These are phyloP conservation scores for Phymastichus coffea DNA, from an alignment of 1,140 invertebrate species.

Conservation along the genomic window DNA sequence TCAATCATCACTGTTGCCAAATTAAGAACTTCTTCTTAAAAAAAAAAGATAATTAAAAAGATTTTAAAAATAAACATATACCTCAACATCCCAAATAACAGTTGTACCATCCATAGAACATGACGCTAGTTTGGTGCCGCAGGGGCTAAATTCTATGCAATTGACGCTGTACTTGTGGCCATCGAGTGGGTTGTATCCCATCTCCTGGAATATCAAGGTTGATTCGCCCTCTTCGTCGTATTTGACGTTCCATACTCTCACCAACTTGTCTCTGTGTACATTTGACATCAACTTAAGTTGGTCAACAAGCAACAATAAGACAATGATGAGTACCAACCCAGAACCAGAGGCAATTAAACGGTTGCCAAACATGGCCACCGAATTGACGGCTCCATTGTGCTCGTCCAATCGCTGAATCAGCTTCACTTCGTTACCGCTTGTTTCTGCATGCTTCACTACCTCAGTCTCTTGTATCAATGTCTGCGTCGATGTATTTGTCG, in stretches of 20 bases:
- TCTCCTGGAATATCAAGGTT: constrained; percentile 48
- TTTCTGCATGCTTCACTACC: constrained; percentile 51
- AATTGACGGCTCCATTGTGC: constrained; percentile 60
- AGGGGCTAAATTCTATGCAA: constrained; percentile 66
- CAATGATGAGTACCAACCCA: constrained; percentile 51
- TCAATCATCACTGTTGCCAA: background rate
- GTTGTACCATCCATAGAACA: constrained; percentile 74
- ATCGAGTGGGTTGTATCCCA: constrained; percentile 56
- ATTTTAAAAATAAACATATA: too few species aligned
- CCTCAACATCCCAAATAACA: constrained; percentile 66
- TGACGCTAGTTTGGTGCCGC: constrained; percentile 66
- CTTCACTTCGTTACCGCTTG: constrained; percentile 48
- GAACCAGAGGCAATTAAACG: constrained; percentile 59
- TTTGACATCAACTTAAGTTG: too few species aligned
- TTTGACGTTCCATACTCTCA: constrained; percentile 56
- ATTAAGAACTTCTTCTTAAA: background rate
- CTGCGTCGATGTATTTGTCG: too few species aligned
- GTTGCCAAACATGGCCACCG: constrained; percentile 57
- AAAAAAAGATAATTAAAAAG: background rate
- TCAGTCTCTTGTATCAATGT: constrained; percentile 47
- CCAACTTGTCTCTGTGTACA: constrained; percentile 60
- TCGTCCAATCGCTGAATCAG: constrained; percentile 58
- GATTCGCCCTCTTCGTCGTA: constrained; percentile 40
- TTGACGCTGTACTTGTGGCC: constrained; percentile 67
- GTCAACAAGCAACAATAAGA: too few species aligned